Percentiles rank a stretch among this genome's conserved stretches.
phyloP scores from a whole-genome alignment of 1,140 invertebrate species.

The Armadillidium nasatum region DNA sequence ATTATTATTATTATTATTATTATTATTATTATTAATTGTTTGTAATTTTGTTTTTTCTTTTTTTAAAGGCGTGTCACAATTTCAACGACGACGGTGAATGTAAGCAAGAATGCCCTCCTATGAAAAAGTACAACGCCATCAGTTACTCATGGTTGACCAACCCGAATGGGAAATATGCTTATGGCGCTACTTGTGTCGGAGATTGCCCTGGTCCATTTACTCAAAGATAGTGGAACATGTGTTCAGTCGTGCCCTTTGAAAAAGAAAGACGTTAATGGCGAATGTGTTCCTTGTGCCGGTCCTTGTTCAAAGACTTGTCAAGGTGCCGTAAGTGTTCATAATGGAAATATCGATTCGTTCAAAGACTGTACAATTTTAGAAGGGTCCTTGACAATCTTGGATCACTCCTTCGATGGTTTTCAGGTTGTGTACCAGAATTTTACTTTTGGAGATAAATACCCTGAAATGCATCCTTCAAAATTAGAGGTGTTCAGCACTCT shows the following conservation, averaged over 20 bases:
- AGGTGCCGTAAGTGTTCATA: conserved; percentile 63
- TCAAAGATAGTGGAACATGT: conserved; percentile 89
- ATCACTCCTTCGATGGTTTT: conserved; percentile 82
- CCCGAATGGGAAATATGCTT: conserved; percentile 90
- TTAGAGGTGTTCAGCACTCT: conserved; percentile 87
- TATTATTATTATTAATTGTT: not conserved
- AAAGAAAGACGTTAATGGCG: conserved; percentile 77
- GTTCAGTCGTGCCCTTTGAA: conserved; percentile 83
- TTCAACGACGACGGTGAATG: conserved; percentile 93
- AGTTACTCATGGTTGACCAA: conserved; percentile 87
- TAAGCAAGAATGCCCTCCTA: conserved; percentile 88
- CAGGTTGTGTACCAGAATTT: conserved; percentile 73
- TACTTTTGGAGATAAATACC: conserved; percentile 69
- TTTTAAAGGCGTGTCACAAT: conserved; percentile 75
- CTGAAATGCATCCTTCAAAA: conserved; percentile 74
- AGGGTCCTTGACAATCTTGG: conserved; percentile 84
- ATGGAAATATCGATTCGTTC: conserved; percentile 83
- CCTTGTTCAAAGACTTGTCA: conserved; percentile 87
- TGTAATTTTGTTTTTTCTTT: not conserved
- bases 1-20: too few relatives aligned
- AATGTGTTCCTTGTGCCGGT: conserved; percentile 89
- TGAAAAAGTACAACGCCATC: conserved; percentile 86
- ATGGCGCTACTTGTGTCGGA: conserved; percentile 90
- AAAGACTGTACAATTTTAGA: conserved; percentile 88
- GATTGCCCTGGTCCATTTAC: conserved; percentile 85